phyloP scores from a whole-genome alignment of 2,113 vertebrate genomes.

The Ibidorhyncha struthersii region DNA sequence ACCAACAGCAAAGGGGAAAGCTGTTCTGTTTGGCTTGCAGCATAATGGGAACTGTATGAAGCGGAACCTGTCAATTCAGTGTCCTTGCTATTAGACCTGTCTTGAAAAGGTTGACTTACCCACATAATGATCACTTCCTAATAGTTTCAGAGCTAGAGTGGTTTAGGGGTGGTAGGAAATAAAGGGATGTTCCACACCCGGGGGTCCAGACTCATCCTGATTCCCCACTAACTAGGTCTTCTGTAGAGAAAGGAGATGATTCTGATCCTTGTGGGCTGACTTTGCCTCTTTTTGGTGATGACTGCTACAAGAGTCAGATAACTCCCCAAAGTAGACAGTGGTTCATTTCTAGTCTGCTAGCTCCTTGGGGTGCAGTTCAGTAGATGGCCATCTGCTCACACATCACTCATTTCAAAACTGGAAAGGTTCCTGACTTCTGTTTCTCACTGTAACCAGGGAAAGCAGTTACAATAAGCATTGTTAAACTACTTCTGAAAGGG shows the following conservation, averaged over 20 bases:
- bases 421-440: background rate
- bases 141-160: background rate
- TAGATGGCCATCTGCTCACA: background rate
- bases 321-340: background rate
- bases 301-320: background rate
- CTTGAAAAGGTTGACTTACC: background rate
- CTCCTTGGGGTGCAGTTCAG: background rate
- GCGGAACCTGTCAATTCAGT: background rate
- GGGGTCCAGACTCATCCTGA: background rate
- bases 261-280: background rate
- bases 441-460: background rate
- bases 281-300: background rate
- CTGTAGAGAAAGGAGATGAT: background rate
- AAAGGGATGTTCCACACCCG: background rate
- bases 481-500: background rate
- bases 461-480: background rate
- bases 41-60: background rate
- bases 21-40: background rate
- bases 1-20: background rate
- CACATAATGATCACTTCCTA: fast-evolving
- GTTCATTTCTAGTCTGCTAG: background rate
- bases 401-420: background rate
- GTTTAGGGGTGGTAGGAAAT: background rate
- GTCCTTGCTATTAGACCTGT: background rate
- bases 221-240: background rate